Evolutionary conservation across 2,888 invertebrate species (phyloP), one percentile per base, ranked within the genome.

Genomic region (Drosophila atripex): DNA sequence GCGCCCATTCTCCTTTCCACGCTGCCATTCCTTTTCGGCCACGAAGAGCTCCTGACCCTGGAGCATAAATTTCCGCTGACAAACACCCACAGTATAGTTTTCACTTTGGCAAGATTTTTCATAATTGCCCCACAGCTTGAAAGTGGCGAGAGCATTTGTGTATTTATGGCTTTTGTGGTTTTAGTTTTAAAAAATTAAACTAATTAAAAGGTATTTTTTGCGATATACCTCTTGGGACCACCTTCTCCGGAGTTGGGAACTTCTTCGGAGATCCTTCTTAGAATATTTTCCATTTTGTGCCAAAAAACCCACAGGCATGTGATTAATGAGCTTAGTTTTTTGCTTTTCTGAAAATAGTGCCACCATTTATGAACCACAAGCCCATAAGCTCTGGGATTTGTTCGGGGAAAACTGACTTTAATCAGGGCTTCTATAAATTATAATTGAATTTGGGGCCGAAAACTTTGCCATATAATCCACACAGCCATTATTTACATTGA

Each of bases 1-100:
- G 73, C 77, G 64, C 68, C 35, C 77, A 86, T 79, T 83, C 79
- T 78, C 50, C 60, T 52, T 35, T 50, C 71, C 46, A 39, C 32
- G 39, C 28, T 49, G 71, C 49, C 71, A 70, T 66, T 66, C 49
- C 59, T 70, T 66, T 28, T 70, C 49, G 49, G 58, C 43, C 49
- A 11, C 23, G 32, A 46, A 66, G 46, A 41, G 71, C 49, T 70
- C 39, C 60, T 28, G n/a, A 14, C 35, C 9, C 28, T 53, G 53
- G 4, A 58, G 58, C 66, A 66, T 70, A 70, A 71, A 70, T 66
- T 71, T 57, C 43, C 58, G 47, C 58, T 57, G 71, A 70, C 71
- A 66, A 66, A 70, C 35, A 43, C 49, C 57, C 57, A 38, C 39
- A 47, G 57, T 56, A 56, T 56, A 65, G 65, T 56, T 69, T 65